These are phyloP conservation scores for Bolinopsis microptera DNA, from an alignment of 37 sponge, comb jelly and placozoan species.

Conservation along the genomic window DNA sequence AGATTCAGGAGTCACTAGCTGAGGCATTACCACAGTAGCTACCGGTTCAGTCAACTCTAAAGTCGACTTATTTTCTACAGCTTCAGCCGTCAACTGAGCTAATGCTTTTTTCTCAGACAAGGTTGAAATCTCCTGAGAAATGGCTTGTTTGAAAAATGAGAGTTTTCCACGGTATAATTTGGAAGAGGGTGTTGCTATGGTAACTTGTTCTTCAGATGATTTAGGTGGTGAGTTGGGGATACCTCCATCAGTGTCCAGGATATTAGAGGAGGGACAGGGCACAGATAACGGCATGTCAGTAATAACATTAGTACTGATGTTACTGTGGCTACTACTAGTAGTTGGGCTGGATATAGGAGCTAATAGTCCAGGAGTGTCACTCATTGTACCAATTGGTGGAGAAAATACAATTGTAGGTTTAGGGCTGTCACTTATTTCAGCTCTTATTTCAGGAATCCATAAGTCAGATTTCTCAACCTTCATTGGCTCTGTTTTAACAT, in stretches of 20 bases:
- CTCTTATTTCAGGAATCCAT: not conserved
- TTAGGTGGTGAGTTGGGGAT: not conserved
- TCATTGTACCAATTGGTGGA: not conserved
- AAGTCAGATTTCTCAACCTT: not conserved
- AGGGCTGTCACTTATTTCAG: not conserved
- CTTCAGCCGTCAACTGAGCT: not conserved
- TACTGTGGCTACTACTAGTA: not conserved
- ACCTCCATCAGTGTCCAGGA: not conserved
- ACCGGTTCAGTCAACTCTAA: not conserved
- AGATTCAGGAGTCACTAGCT: not conserved
- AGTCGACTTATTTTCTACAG: not conserved
- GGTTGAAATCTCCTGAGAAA: slow-evolving; percentile 48
- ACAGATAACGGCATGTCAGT: not conserved
- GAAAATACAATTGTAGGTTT: not conserved
- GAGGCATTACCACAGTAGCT: not conserved
- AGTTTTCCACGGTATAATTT: slow-evolving; percentile 47
- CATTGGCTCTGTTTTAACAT: not conserved
- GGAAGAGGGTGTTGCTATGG: no score
- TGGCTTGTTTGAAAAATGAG: slow-evolving; percentile 59
- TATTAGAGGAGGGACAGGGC: not conserved
- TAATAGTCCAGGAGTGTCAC: not conserved
- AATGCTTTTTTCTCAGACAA: not conserved
- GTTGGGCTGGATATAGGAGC: not conserved
- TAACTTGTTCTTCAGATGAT: not conserved
- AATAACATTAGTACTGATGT: not conserved